phyloP scores from a whole-genome alignment of 1,140 invertebrate genomes.

The Rhagoletis zephyria region DNA sequence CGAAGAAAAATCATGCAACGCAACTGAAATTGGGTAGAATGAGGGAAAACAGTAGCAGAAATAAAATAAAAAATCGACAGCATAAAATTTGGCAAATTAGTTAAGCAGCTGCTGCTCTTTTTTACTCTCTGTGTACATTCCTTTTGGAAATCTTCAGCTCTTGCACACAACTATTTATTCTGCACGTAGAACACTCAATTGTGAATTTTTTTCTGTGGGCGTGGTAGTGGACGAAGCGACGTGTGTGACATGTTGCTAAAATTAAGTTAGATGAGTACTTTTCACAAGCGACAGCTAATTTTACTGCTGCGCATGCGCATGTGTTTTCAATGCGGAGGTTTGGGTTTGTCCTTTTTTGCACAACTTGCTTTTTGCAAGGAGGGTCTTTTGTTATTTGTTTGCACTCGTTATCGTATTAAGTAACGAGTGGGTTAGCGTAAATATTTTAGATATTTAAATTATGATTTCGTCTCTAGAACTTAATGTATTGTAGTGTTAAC shows the following conservation, averaged over 20 bases:
- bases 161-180: conserved; percentile 18
- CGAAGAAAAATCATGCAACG: background rate
- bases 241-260: conserved; percentile 5
- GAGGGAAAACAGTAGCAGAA: background rate
- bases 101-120: conserved; percentile 10
- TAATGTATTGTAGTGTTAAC: no score
- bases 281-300: conserved; percentile 32
- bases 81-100: conserved; percentile 46
- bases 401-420: no score
- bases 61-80: conserved; percentile 15
- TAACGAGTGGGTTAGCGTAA: no score
- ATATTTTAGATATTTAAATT: no score
- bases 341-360: background rate
- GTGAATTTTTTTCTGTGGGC: conserved; percentile 16
- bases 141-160: background rate
- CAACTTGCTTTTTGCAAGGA: no score
- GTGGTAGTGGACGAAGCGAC: background rate
- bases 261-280: conserved; percentile 27
- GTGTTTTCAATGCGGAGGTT: background rate
- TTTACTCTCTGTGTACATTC: background rate
- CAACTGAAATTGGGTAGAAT: background rate
- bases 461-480: no score
- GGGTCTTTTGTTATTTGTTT: no score
- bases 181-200: conserved; percentile 31
- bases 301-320: conserved; percentile 8